phyloP scores from a whole-genome alignment of 23 tunicate genomes.

The Trididemnum clinides region DNA sequence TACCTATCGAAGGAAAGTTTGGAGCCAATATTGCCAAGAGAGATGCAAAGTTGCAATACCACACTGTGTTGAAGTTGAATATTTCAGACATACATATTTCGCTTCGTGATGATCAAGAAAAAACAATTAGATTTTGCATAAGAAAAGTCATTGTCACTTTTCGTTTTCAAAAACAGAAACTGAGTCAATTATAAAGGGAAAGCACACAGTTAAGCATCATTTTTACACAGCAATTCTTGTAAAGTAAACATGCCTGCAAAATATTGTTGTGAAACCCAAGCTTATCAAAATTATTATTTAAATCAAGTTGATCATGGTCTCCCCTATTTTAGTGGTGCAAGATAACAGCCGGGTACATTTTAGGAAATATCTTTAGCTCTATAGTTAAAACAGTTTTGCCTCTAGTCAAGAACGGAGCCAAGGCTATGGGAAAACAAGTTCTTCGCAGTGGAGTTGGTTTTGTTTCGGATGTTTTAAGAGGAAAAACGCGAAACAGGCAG shows the following conservation, averaged over 20 bases:
- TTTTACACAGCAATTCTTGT: no score
- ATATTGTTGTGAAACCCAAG: background rate
- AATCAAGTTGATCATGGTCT: no score
- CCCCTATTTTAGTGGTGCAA: no score
- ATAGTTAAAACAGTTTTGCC: background rate
- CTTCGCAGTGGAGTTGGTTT: background rate
- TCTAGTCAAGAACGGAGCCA: background rate
- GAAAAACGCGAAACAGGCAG: slow-evolving; percentile 21
- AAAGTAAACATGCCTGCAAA: background rate
- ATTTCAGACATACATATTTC: no score
- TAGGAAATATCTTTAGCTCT: background rate
- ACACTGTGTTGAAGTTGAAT: no score
- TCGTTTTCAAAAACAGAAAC: background rate
- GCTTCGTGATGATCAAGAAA: no score
- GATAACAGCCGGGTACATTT: no score
- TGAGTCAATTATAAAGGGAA: no score
- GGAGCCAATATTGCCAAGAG: no score
- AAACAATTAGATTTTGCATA: background rate
- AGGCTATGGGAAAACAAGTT: background rate
- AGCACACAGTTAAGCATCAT: no score
- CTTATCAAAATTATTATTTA: background rate
- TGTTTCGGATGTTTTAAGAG: background rate
- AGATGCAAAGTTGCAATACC: no score
- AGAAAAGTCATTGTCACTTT: background rate
- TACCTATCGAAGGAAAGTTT: no score